A percentile compares a stretch with the other conserved stretches of the same genome.
Conservation (phyloP, 2,888 invertebrate genomes). For the Drosophila falleni region DNA sequence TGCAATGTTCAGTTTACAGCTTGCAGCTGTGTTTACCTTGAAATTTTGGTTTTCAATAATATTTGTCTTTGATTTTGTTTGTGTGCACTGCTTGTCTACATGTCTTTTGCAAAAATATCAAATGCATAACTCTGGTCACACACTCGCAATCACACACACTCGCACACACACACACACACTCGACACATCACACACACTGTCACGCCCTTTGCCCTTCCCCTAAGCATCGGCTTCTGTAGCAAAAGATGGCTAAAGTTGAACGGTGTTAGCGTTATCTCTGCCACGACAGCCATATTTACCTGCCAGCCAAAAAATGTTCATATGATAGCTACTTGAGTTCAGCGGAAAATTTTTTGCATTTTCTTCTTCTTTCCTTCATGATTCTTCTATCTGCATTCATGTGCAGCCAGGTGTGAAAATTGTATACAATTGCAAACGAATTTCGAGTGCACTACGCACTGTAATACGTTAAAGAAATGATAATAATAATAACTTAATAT, state of each 20-base stretch:
- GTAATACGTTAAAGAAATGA: background rate
- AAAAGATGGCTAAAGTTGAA: slow-evolving; percentile 55
- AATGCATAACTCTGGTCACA: slow-evolving; percentile 68
- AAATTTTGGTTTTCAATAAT: slow-evolving; percentile 77
- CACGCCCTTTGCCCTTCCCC: background rate
- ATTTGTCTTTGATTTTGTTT: slow-evolving; percentile 63
- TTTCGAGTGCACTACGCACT: slow-evolving; percentile 2
- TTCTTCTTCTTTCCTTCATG: slow-evolving; percentile 1
- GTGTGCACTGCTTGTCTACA: slow-evolving; percentile 57
- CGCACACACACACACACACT: slow-evolving; percentile 5
- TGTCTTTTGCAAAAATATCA: slow-evolving; percentile 76
- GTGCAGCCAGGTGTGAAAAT: slow-evolving; percentile 9
- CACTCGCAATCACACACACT: too few relatives aligned
- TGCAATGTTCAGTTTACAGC: background rate
- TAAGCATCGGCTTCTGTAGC: background rate
- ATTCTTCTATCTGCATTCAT: slow-evolving; percentile 15
- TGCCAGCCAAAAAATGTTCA: slow-evolving; percentile 58
- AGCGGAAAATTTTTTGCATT: slow-evolving; percentile 25
- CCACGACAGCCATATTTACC: slow-evolving; percentile 79
- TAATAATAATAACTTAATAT: too few relatives aligned
- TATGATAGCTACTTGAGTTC: slow-evolving; percentile 55
- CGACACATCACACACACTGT: background rate
- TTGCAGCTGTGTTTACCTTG: slow-evolving; percentile 77
- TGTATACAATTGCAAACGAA: slow-evolving; percentile 6
- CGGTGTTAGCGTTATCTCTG: slow-evolving; percentile 70